These are phyloP conservation scores for Scalopus aquaticus DNA, from an alignment of 2,113 vertebrate genomes.

Conservation along the genomic window DNA sequence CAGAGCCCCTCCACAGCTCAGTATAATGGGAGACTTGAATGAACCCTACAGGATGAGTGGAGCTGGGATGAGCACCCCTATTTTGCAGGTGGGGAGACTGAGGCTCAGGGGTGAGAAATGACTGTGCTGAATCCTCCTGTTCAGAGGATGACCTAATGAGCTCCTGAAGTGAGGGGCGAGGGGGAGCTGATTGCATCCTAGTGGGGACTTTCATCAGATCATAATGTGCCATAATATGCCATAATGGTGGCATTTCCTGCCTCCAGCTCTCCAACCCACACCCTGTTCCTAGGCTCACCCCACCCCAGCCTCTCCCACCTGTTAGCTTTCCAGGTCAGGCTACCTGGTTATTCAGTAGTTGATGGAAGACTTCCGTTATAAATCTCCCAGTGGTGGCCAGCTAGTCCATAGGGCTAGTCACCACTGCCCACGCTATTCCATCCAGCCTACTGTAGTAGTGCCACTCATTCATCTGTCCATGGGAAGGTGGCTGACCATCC, in stretches of 20 bases:
- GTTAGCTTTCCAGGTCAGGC: slow-evolving; percentile 62
- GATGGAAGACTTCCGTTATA: slow-evolving; percentile 57
- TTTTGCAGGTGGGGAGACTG: neutral
- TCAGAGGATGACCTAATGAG: neutral
- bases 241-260: neutral
- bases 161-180: neutral
- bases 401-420: neutral
- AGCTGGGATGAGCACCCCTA: neutral
- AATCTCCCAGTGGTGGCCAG: slow-evolving; percentile 11
- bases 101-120: neutral
- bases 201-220: neutral
- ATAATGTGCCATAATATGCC: neutral
- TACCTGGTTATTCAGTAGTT: slow-evolving; percentile 46
- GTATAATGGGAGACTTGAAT: neutral
- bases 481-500: neutral
- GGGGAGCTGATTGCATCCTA: neutral
- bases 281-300: neutral
- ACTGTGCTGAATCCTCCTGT: neutral
- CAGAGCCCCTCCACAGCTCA: neutral
- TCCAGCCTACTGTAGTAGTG: neutral
- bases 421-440: neutral
- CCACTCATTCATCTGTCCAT: neutral
- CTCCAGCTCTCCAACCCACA: neutral
- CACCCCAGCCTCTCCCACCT: neutral
- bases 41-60: neutral